These are phyloP conservation scores for Pithys albifrons DNA, from an alignment of 2,113 vertebrate genomes.

Conservation along the genomic window DNA sequence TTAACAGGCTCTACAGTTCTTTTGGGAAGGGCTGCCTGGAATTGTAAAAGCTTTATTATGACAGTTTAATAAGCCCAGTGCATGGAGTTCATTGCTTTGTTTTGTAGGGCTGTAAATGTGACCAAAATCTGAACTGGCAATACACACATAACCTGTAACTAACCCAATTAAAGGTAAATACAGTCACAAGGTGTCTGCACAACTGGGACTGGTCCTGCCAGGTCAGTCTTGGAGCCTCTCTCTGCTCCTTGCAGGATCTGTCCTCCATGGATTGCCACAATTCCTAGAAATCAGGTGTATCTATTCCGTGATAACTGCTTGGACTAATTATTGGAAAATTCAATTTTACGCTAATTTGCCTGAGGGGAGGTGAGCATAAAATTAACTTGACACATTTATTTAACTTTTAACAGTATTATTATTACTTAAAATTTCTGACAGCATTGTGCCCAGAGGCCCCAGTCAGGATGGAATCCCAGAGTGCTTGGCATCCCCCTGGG, in stretches of 20 bases:
- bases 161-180: neutral
- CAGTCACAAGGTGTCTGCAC: neutral
- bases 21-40: neutral
- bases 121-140: neutral
- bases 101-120: neutral
- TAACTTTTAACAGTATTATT: conserved; percentile 43
- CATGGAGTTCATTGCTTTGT: neutral
- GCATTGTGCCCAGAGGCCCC: conserved; percentile 6
- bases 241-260: neutral
- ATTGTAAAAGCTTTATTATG: neutral
- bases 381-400: conserved; percentile 63
- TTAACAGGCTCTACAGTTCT: neutral
- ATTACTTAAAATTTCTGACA: conserved; percentile 39
- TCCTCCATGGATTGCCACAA: neutral
- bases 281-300: neutral
- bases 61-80: neutral
- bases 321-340: conserved; percentile 49
- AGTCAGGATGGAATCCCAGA: neutral
- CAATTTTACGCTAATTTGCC: conserved; percentile 28
- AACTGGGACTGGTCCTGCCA: neutral
- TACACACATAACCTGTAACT: neutral
- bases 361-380: conserved; percentile 48
- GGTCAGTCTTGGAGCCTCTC: neutral
- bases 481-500: rapidly evolving
- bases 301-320: neutral